phyloP scores from a whole-genome alignment of 2,113 vertebrate species.

The Dipodomys spectabilis region DNA sequence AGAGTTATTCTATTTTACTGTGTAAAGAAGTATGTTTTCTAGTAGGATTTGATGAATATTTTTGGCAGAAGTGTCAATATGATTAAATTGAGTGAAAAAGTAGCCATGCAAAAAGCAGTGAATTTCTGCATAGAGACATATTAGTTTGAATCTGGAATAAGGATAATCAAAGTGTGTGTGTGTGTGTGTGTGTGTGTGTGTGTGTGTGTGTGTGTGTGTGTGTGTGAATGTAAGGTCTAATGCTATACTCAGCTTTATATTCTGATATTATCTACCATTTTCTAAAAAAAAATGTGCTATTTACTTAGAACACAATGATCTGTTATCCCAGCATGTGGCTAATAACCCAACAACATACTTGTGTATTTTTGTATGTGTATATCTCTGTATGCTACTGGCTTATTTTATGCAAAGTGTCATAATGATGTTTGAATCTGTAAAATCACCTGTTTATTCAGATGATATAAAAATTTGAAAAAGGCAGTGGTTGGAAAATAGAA shows the following conservation, averaged over 20 bases:
- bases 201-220: no score
- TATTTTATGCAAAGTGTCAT: neutral
- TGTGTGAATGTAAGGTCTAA: no score
- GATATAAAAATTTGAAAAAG: neutral
- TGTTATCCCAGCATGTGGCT: neutral
- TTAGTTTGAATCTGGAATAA: conserved; percentile 72
- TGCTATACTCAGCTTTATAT: no score
- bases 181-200: no score
- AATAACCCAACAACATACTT: neutral
- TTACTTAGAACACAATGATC: neutral
- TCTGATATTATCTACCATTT: no score
- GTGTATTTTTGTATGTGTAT: neutral
- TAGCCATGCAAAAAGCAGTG: conserved; percentile 58
- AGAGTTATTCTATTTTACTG: neutral
- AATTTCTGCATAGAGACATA: conserved; percentile 77
- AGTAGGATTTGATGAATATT: conserved; percentile 73
- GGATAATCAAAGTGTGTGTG: no score
- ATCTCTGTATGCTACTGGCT: neutral
- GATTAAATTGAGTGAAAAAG: conserved; percentile 78
- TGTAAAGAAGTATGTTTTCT: conserved; percentile 54
- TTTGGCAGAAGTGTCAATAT: conserved; percentile 65
- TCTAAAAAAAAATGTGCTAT: neutral
- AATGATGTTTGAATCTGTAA: neutral
- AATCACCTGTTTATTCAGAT: neutral
- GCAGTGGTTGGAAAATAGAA: neutral